Base-by-base conservation (phyloP, 23 tunicate species). In the Corella eumyota region DNA sequence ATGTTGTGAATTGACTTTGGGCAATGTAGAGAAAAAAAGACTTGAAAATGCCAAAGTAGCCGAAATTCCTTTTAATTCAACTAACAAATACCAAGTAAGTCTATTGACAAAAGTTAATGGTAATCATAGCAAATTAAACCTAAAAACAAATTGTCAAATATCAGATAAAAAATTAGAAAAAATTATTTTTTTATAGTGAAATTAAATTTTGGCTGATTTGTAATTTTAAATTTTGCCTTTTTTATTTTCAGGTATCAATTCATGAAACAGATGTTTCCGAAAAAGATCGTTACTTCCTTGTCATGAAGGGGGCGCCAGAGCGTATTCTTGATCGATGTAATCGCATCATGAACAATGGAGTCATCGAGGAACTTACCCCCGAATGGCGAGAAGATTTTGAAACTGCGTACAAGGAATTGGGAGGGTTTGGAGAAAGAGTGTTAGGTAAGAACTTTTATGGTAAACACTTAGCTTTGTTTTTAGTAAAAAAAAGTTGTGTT, bases 231-330 rank as follows among this genome's bases (percentile, higher is more conserved):
- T n/a, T n/a, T n/a, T n/a, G n/a, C n/a, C n/a, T n/a, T n/a, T n/a
- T 51, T 51, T 5, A 24, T 26, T 0, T 26, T 36, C 85, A 90
- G 98, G 72, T 92, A 31, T 92, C 98, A 28, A 71, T 92, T 35
- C 98, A 92, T 58, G 78, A 75, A 51, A 67, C 81, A 3, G 98
- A 81, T n/a, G 95, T 71, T 34, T 61, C 85, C 11, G 45, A 69
- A 21, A 75, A 80, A 60, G 35, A 64, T 0, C 87, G 88, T 13
- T 66, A 77, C 52, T 55, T 92, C 50, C 66, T 92, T 45, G 98
- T 92, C 30, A 92, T 92, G 93, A 92, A 92, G 74, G 98, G 98
- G 25, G 98, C 98, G 3, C 98, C 98, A 17, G 98, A 92, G 50
- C 74, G 93, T 4, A 92, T 92, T 55, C 67, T 92, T 32, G 79